Conservation (phyloP, 2,888 invertebrate species). For the Eupithecia dodoneata region DNA sequence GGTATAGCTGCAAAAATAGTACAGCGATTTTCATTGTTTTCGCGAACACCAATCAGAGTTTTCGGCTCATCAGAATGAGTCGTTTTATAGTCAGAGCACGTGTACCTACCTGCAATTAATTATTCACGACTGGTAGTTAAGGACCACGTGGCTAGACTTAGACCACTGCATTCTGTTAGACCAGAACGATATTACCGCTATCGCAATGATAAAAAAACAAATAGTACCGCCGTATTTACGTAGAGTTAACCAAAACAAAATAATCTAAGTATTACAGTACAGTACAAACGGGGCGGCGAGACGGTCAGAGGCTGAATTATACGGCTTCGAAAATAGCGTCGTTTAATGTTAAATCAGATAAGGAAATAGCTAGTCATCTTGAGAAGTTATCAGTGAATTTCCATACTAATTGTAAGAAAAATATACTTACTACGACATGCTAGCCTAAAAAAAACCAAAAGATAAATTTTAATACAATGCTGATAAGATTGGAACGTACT, state of each 20-base stretch:
- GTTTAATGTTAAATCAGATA: background rate
- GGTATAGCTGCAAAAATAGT: constrained; percentile 23
- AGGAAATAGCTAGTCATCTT: background rate
- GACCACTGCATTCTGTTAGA: background rate
- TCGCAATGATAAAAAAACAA: background rate
- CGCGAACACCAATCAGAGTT: constrained; percentile 23
- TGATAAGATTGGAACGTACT: background rate
- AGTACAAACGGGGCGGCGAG: too few species aligned
- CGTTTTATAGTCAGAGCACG: constrained; percentile 31
- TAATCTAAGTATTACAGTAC: background rate
- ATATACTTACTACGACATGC: background rate
- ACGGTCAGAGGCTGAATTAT: background rate
- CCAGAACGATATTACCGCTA: background rate
- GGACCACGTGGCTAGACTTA: constrained; percentile 26
- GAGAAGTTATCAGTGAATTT: background rate
- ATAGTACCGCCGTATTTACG: background rate
- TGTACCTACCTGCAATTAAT: constrained; percentile 21
- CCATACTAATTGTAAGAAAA: background rate
- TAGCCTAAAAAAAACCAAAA: background rate
- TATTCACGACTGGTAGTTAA: constrained; percentile 32
- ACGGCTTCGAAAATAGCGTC: background rate
- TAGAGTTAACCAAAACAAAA: background rate
- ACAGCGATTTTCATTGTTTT: constrained; percentile 36
- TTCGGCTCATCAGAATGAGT: constrained; percentile 29
- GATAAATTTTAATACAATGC: background rate